These are phyloP conservation scores for Lobophora halterata DNA, from an alignment of 2,888 invertebrate genomes.

Conservation along the genomic window DNA sequence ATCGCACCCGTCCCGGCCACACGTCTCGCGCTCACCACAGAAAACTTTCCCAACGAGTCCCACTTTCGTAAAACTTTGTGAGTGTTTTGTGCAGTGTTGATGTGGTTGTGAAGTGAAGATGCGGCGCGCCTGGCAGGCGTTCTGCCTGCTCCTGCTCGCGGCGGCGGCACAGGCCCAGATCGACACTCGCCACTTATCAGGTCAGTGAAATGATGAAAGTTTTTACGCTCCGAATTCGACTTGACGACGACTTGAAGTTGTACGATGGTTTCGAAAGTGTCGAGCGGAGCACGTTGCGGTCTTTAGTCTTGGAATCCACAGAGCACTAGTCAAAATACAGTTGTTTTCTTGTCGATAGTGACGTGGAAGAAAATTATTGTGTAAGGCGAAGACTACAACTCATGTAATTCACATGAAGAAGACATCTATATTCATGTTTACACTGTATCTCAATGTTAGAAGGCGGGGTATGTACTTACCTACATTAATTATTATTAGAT, in stretches of 20 bases:
- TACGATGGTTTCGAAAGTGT: conserved; percentile 15
- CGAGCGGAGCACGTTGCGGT: not conserved
- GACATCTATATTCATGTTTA: no score
- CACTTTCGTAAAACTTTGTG: conserved; percentile 32
- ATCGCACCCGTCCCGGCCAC: conserved; percentile 41
- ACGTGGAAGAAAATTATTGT: conserved; percentile 15
- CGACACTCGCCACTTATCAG: conserved; percentile 73
- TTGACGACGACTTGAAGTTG: not conserved
- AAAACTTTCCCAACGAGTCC: conserved; percentile 64
- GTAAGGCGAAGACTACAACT: no score
- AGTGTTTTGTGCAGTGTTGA: conserved; percentile 65
- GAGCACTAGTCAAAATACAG: no score
- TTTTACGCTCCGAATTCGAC: conserved; percentile 19
- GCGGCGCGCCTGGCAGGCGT: conserved; percentile 74
- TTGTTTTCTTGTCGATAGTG: no score
- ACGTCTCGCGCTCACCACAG: conserved; percentile 41
- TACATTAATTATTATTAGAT: no score
- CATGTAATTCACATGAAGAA: no score
- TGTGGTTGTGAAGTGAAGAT: conserved; percentile 67
- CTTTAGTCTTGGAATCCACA: no score
- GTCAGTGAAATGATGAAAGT: conserved; percentile 39
- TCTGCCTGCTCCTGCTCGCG: conserved; percentile 63
- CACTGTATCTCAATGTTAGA: no score
- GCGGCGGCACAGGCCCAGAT: conserved; percentile 60
- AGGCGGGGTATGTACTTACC: no score